Percentiles rank a stretch among this genome's conserved stretches.
Evolutionary conservation across 2,113 vertebrate species (phyloP).

Genomic region (Lophius piscatorius): DNA sequence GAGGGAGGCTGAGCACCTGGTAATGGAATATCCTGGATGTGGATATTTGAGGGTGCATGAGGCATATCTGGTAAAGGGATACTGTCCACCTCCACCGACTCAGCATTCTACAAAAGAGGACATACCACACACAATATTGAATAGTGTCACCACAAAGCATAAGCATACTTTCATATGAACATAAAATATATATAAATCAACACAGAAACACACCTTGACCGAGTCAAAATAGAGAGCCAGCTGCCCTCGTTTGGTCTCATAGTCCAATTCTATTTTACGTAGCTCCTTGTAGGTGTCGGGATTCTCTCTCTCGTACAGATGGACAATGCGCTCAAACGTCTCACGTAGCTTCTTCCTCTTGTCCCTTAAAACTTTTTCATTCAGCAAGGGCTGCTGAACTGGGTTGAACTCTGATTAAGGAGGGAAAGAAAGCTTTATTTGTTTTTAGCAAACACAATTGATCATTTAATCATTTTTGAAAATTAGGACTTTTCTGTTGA

Average conservation of each 20-base stretch:
- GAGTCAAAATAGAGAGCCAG: slow-evolving; percentile 97
- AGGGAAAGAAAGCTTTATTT: not conserved
- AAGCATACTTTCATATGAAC: not conserved
- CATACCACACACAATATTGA: not conserved
- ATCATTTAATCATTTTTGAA: not conserved
- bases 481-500: too few species aligned
- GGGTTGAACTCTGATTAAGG: slow-evolving; percentile 92
- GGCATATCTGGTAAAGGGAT: slow-evolving; percentile 98
- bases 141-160: not conserved
- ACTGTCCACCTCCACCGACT: slow-evolving; percentile 97
- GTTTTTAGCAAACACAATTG: not conserved
- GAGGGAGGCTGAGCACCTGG: slow-evolving; percentile 98
- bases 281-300: slow-evolving; percentile 96
- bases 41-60: slow-evolving; percentile 96
- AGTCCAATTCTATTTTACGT: slow-evolving; percentile 92
- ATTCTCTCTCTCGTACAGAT: slow-evolving; percentile 95
- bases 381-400: slow-evolving; percentile 93
- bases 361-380: slow-evolving; percentile 96
- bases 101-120: slow-evolving; percentile 87
- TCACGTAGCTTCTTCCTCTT: slow-evolving; percentile 97
- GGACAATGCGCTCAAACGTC: slow-evolving; percentile 95
- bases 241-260: slow-evolving; percentile 95
- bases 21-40: slow-evolving; percentile 97
- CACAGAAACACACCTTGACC: slow-evolving; percentile 86
- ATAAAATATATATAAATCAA: not conserved